These are phyloP conservation scores for Smittia sp. DNA, from an alignment of 2,888 invertebrate species.

Conservation along the genomic window DNA sequence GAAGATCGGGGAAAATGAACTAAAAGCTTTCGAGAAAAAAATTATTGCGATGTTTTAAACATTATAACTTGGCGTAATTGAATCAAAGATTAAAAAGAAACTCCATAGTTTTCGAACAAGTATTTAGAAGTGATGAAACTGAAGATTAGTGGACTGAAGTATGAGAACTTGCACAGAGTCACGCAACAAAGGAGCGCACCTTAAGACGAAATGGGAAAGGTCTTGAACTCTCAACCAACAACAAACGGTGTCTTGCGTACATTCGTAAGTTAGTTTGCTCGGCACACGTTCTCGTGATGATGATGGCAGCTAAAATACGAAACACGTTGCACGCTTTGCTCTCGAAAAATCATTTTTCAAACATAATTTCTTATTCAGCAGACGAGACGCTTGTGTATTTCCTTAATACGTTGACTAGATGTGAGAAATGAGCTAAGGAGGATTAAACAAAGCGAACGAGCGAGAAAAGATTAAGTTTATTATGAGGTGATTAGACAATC, in stretches of 20 bases:
- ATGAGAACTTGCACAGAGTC: no score
- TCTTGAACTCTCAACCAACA: slow-evolving; percentile 13
- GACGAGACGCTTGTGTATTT: neutral
- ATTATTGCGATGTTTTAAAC: no score
- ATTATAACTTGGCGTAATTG: no score
- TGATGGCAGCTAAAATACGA: neutral
- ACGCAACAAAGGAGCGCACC: no score
- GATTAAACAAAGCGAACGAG: neutral
- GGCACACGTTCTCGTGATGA: neutral
- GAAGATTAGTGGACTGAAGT: no score
- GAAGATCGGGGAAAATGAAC: no score
- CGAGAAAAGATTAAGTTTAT: slow-evolving; percentile 8
- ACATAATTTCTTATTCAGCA: slow-evolving; percentile 1
- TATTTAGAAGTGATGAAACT: no score
- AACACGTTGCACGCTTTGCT: neutral
- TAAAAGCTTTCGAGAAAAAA: no score
- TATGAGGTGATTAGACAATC: slow-evolving; percentile 24
- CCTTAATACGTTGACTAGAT: neutral
- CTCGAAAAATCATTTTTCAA: slow-evolving; percentile 13
- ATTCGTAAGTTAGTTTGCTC: neutral
- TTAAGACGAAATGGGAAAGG: neutral
- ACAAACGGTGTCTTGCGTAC: slow-evolving; percentile 8
- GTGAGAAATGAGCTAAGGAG: slow-evolving; percentile 7
- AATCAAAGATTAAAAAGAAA: no score
- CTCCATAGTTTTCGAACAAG: no score